Conservation (phyloP, 1,140 invertebrate genomes). For the Drosophila lacertosa region DNA sequence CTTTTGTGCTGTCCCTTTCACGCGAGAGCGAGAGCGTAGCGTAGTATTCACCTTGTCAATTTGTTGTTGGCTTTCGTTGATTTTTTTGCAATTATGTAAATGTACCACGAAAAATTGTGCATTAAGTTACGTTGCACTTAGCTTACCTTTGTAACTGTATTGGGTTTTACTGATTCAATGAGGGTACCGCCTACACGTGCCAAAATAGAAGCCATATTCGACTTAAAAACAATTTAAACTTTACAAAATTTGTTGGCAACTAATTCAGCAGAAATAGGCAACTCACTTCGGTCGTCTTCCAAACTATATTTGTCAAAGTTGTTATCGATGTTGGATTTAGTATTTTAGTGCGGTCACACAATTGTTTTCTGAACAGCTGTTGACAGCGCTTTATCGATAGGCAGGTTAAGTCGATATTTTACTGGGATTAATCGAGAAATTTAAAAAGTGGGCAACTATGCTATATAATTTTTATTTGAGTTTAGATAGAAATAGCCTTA, state of each 20-base stretch:
- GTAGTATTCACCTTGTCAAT: constrained; percentile 42
- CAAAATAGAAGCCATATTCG: constrained; percentile 79
- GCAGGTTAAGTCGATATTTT: neutral
- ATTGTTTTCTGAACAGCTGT: constrained; percentile 20
- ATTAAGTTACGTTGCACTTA: constrained; percentile 13
- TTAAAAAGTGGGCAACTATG: neutral
- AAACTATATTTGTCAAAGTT: constrained; percentile 7
- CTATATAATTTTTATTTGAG: neutral
- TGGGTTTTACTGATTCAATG: constrained; percentile 65
- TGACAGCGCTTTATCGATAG: neutral
- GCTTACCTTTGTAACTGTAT: constrained; percentile 69
- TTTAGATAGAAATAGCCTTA: too few species aligned
- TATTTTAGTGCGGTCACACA: constrained; percentile 26
- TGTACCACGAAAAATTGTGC: constrained; percentile 27
- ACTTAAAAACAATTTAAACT: constrained; percentile 21
- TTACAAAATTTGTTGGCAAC: constrained; percentile 17
- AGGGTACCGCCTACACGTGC: constrained; percentile 65
- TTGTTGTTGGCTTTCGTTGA: constrained; percentile 30
- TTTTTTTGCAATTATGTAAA: constrained; percentile 82
- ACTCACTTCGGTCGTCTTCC: constrained; percentile 32
- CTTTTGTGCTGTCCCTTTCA: constrained; percentile 26
- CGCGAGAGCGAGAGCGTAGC: neutral
- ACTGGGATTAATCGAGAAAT: neutral
- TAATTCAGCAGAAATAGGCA: constrained; percentile 15
- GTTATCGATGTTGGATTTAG: constrained; percentile 28